phyloP scores from a whole-genome alignment of 2,113 vertebrate genomes.

The Harpagus bidentatus region DNA sequence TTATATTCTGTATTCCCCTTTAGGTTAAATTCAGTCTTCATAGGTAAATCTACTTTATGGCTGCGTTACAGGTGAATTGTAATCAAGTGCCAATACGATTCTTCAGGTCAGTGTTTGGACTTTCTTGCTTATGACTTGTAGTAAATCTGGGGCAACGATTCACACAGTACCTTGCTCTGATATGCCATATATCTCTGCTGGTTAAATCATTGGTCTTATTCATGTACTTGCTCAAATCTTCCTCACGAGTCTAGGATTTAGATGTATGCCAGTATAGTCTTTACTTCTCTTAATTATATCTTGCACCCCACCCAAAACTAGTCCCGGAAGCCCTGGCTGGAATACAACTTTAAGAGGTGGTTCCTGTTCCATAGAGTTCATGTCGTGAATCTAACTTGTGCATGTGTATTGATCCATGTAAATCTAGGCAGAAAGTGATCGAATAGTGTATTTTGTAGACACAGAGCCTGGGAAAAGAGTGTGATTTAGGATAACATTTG shows the following conservation, averaged over 20 bases:
- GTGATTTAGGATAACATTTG: not conserved
- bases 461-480: not conserved
- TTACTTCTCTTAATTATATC: not conserved
- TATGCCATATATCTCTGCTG: not conserved
- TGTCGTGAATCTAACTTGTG: not conserved
- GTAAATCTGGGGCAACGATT: not conserved
- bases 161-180: not conserved
- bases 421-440: not conserved
- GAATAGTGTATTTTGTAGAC: not conserved
- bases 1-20: not conserved
- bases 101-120: not conserved
- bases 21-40: not conserved
- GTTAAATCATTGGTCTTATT: not conserved
- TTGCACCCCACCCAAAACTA: not conserved
- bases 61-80: not conserved
- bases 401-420: fast-evolving
- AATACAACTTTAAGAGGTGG: not conserved
- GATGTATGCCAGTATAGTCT: not conserved
- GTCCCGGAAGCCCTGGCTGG: not conserved
- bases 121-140: not conserved
- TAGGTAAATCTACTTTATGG: not conserved
- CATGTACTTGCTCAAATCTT: not conserved
- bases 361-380: not conserved
- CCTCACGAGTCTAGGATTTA: not conserved
- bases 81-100: not conserved